These are phyloP conservation scores for Tachina lurida DNA, from an alignment of 2,888 invertebrate species.

Conservation along the genomic window DNA sequence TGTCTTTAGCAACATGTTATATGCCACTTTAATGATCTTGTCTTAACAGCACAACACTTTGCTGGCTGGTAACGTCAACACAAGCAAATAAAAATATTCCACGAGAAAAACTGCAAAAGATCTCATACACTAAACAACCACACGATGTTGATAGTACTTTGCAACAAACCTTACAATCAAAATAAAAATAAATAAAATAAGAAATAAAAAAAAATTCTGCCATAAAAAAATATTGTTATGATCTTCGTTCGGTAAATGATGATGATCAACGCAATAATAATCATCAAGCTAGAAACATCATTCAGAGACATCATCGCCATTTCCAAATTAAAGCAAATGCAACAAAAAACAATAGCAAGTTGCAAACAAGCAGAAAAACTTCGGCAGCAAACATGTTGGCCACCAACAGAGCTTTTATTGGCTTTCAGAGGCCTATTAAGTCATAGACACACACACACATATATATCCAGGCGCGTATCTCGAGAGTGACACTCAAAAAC, in stretches of 20 bases:
- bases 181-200: not conserved
- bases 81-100: conserved; percentile 56
- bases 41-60: conserved; percentile 73
- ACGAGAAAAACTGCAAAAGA: conserved; percentile 26
- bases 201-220: not conserved
- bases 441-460: conserved; percentile 74
- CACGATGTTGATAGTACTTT: conserved; percentile 37
- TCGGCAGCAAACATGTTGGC: conserved; percentile 74
- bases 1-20: conserved; percentile 67
- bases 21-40: conserved; percentile 82
- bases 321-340: conserved; percentile 37
- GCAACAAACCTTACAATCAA: conserved; percentile 29
- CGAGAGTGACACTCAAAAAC: too few relatives aligned
- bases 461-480: not conserved
- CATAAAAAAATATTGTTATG: conserved; percentile 52
- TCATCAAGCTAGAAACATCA: conserved; percentile 54
- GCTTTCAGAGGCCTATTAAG: conserved; percentile 80
- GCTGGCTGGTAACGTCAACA: conserved; percentile 33
- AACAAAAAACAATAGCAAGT: conserved; percentile 69
- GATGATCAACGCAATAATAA: conserved; percentile 46
- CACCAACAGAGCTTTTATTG: conserved; percentile 82
- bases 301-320: conserved; percentile 60
- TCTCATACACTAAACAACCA: conserved; percentile 32
- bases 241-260: conserved; percentile 22
- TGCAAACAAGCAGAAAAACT: conserved; percentile 66